phyloP scores from a whole-genome alignment of 2,888 invertebrate genomes.

The Bombyx huttoni region DNA sequence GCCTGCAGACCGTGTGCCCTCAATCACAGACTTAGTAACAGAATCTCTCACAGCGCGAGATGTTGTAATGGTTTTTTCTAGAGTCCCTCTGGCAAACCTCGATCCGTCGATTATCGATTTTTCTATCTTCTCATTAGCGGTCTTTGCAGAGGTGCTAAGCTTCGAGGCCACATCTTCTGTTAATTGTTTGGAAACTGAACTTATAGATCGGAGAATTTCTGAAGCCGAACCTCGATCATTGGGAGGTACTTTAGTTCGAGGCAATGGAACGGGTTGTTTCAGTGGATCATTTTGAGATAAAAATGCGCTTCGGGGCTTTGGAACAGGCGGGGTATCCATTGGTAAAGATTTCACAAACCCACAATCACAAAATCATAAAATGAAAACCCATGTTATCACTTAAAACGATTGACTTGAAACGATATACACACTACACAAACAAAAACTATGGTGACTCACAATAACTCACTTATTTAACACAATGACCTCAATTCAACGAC shows the following conservation, averaged over 20 bases:
- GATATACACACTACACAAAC: background rate
- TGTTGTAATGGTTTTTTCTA: conserved; percentile 57
- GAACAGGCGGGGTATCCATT: conserved; percentile 60
- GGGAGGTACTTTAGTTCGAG: conserved; percentile 49
- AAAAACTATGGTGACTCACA: conserved; percentile 2
- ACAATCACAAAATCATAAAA: conserved; percentile 18
- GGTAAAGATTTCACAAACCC: conserved; percentile 7
- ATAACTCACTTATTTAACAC: background rate
- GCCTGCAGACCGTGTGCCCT: conserved; percentile 73
- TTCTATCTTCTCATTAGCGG: conserved; percentile 51
- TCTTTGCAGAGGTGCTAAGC: conserved; percentile 53
- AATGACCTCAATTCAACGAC: background rate
- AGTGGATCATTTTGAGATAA: conserved; percentile 27
- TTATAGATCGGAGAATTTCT: conserved; percentile 60
- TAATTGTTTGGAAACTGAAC: conserved; percentile 70
- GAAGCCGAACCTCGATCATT: conserved; percentile 47
- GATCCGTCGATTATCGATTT: conserved; percentile 49
- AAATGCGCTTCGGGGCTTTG: conserved; percentile 46
- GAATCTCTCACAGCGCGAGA: conserved; percentile 66
- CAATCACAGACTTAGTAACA: conserved; percentile 75
- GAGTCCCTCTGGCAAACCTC: conserved; percentile 54
- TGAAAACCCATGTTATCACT: conserved; percentile 25
- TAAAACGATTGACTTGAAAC: background rate
- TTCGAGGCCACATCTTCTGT: conserved; percentile 69
- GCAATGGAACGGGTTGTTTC: conserved; percentile 68